phyloP scores from a whole-genome alignment of 2,797 vertebrate species.

The Acrossocheilus wenchowensis region DNA sequence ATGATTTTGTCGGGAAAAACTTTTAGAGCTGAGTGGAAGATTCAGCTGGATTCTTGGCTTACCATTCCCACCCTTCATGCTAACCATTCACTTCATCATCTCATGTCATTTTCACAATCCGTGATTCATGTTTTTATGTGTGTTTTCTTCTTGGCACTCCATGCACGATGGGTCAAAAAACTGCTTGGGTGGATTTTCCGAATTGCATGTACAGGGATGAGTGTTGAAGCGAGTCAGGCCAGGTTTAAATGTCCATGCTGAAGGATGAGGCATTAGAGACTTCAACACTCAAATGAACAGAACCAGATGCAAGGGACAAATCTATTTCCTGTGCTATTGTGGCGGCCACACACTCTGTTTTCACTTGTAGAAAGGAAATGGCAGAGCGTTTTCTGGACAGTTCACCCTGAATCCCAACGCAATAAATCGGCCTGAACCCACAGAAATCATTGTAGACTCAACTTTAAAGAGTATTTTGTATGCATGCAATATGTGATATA shows the following conservation, averaged over 20 bases:
- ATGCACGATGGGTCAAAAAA: conserved; percentile 51
- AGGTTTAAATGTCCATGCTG: conserved; percentile 27
- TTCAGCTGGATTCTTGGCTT: background rate
- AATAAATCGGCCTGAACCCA: background rate
- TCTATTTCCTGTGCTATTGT: conserved; percentile 66
- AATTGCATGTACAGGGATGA: conserved; percentile 20
- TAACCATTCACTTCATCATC: conserved; percentile 56
- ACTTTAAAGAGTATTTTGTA: background rate
- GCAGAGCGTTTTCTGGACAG: conserved; percentile 59
- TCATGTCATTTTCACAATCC: conserved; percentile 48
- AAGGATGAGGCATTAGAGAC: conserved; percentile 17
- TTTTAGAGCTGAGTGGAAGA: conserved; percentile 37
- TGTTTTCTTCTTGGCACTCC: conserved; percentile 33
- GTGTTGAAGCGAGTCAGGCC: conserved; percentile 3
- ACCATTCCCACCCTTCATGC: conserved; percentile 55
- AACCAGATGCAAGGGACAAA: conserved; percentile 64
- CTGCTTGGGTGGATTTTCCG: conserved; percentile 54
- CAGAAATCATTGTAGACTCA: background rate
- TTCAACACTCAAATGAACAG: conserved; percentile 37
- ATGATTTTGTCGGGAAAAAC: conserved; percentile 22
- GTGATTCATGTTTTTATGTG: conserved; percentile 7
- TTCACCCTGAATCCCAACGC: background rate
- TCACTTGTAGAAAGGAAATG: conserved; percentile 40
- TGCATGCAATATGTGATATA: background rate
- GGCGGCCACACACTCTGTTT: conserved; percentile 6